Base-by-base conservation (phyloP, 2,113 vertebrate species). In the Donacobius atricapilla region DNA sequence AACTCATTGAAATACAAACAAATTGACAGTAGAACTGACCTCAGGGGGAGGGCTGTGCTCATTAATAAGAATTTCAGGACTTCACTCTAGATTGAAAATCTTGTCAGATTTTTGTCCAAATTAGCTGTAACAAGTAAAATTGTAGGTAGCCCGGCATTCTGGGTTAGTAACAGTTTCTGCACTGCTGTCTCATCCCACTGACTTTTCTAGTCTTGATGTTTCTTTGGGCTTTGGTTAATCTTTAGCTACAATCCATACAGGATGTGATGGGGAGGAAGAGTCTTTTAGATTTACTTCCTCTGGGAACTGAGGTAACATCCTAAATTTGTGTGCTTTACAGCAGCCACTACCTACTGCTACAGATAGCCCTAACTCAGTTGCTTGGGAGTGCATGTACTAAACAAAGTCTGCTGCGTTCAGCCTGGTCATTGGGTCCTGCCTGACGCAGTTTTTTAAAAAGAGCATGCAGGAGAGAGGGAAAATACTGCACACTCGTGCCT, bases 401-500 rank as follows among this genome's bases (percentile, higher is more conserved):
- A 33, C 9, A 33, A 75, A 79, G 31, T 15, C 68, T 76, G n/a
- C 22, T 3, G 5, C 1, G 0, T 71, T 90, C 78, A 75, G 14
- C 53, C 28, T 53, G 25, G 16, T 64, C 63, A 18, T 13, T 37
- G 31, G 18, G 25, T 39, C 5, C 1, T 50, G 51, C 25, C 72
- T 71, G 44, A 48, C 3, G 5, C 45, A 24, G 22, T 10, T 50
- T 66, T 91, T 61, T 39, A 71, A 81, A 83, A 68, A 42, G 19
- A 61, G 15, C 13, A 2, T 51, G 35, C 16, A 53, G 54, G 44
- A 92, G 19, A 65, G 77, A 64, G 37, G 30, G 42, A 40, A 65
- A 35, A 42, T 61, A 18, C 1, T 57, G 53, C 82, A n/a, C 1
- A 0, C 17, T 64, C 0, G 0, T 69, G 23, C 58, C 40, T 82